Percentiles rank a stretch among this genome's conserved stretches.
These are phyloP conservation scores for Amiota minor DNA, from an alignment of 2,888 invertebrate species.

Conservation along the genomic window DNA sequence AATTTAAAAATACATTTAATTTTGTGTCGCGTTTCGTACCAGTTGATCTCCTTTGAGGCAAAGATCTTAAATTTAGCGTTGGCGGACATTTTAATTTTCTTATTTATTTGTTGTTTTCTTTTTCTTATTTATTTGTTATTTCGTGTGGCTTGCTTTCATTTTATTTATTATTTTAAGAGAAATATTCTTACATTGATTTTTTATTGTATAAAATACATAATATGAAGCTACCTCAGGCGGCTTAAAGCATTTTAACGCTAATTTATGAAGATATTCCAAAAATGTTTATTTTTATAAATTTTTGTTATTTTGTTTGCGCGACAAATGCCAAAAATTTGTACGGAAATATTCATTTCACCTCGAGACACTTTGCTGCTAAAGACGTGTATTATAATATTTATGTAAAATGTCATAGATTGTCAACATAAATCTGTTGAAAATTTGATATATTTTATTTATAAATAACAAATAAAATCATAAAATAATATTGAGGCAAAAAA, in stretches of 20 bases:
- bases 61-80: conserved; percentile 23
- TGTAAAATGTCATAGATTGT: conserved; percentile 21
- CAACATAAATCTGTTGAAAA: conserved; percentile 14
- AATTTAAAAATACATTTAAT: conserved; percentile 25
- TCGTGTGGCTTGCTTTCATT: conserved; percentile 11
- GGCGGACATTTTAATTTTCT: conserved; percentile 54
- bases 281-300: background rate
- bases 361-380: conserved; percentile 5
- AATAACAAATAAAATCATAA: no score
- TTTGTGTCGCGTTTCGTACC: conserved; percentile 1
- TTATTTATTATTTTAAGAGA: conserved; percentile 39
- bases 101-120: conserved; percentile 60
- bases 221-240: background rate
- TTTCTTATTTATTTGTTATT: conserved; percentile 61
- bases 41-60: background rate
- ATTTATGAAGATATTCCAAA: conserved; percentile 1
- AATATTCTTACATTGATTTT: background rate
- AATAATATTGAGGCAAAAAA: no score
- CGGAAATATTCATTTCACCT: background rate
- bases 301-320: background rate
- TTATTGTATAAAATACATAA: background rate
- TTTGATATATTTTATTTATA: no score
- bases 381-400: background rate
- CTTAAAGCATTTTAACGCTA: background rate
- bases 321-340: background rate